Evolutionary conservation across 2,888 invertebrate species (phyloP).

Genomic region (Mallateleia sp.): DNA sequence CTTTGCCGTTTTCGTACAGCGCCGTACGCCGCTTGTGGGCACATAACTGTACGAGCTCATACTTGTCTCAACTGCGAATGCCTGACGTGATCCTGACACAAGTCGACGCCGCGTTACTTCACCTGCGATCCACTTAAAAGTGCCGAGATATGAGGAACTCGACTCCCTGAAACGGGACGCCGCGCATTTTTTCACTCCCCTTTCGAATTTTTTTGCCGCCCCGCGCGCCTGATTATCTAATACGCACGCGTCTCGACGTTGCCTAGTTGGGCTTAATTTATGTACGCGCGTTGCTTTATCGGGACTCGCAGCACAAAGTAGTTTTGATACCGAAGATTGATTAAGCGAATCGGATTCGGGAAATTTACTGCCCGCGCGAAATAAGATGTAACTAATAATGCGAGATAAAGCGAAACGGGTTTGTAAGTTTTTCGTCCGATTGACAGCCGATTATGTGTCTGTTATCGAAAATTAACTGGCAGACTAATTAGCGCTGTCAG

Average conservation of each 20-base stretch:
- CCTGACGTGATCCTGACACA: slow-evolving; percentile 85
- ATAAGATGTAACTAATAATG: slow-evolving; percentile 63
- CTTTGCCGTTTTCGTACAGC: slow-evolving; percentile 83
- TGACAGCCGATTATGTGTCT: slow-evolving; percentile 40
- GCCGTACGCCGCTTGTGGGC: slow-evolving; percentile 31
- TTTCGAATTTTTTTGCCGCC: slow-evolving; percentile 77
- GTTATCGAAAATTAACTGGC: slow-evolving; percentile 37
- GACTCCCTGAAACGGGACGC: slow-evolving; percentile 80
- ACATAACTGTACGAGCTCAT: slow-evolving; percentile 61
- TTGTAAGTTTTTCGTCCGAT: slow-evolving; percentile 27
- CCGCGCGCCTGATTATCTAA: slow-evolving; percentile 69
- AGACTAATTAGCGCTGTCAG: slow-evolving; percentile 33
- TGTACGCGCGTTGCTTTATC: slow-evolving; percentile 65
- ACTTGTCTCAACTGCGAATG: slow-evolving; percentile 67
- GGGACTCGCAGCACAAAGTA: slow-evolving; percentile 32
- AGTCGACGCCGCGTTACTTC: slow-evolving; percentile 85
- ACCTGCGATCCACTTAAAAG: slow-evolving; percentile 84
- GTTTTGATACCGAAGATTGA: slow-evolving; percentile 50
- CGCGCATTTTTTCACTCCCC: slow-evolving; percentile 67
- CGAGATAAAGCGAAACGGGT: slow-evolving; percentile 41
- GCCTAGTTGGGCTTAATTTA: slow-evolving; percentile 72
- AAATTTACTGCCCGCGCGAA: slow-evolving; percentile 39
- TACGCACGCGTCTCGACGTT: slow-evolving; percentile 69
- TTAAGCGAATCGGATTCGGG: slow-evolving; percentile 45
- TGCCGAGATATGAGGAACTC: slow-evolving; percentile 88